Evolutionary conservation across 2,797 vertebrate genomes (phyloP), one percentile per base, ranked within the genome.

Genomic region (Craterocephalus amniculus): DNA sequence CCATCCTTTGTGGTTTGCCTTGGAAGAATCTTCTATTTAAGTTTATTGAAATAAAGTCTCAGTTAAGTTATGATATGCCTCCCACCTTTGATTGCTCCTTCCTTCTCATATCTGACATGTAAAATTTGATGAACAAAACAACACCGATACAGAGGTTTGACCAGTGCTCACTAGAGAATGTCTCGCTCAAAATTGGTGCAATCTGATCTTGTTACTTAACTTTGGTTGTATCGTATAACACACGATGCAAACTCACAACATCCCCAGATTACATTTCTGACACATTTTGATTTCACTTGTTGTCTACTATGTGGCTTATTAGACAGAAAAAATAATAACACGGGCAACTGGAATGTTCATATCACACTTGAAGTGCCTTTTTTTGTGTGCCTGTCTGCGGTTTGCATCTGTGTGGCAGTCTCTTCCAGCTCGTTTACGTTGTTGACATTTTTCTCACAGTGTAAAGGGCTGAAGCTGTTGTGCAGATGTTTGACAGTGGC

Each of bases 241-340:
- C 58, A 61, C 12, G 6, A 34, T 69, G 67, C 66, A 12, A 40
- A 1, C 63, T 78, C 43, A 9, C 34, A 61, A 67, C 79, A 57
- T 70, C 67, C 34, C 51, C 2, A n/a, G 62, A 67, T 85, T 71
- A 74, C 52, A 59, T 78, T 66, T 35, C 48, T 68, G 58, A 59
- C 58, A 67, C 70, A 63, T 74, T 36, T 81, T 67, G 52, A 72
- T 68, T 68, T 67, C 62, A 43, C 6, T 70, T n/a, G 73, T 82
- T 83, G 65, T 52, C 45, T 72, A 59, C 67, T 78, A 73, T 77
- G 70, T 61, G 40, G 59, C 67, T 63, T 76, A 81, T 80, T 73
- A 83, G 61, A 64, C 63, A 60, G 72, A 64, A 58, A 60, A 69
- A 55, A 56, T 18, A 55, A 71, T 51, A 22, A 22, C 27, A 49